phyloP scores from a whole-genome alignment of 2,888 invertebrate species.

The Pocota personata region DNA sequence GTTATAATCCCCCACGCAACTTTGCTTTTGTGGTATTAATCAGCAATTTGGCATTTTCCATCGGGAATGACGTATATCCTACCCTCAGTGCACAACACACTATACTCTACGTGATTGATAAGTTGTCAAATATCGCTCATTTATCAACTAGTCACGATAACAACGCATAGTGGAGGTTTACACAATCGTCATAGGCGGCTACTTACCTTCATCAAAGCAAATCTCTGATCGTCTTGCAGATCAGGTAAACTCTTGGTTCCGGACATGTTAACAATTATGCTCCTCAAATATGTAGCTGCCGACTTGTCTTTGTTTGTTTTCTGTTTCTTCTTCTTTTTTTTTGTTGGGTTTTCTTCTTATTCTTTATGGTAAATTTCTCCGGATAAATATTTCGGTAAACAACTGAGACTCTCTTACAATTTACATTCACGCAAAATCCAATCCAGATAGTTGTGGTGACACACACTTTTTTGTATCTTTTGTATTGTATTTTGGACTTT shows the following conservation, averaged over 20 bases:
- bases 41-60: not conserved
- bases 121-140: not conserved
- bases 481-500: not conserved
- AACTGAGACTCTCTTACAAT: constrained; percentile 18
- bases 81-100: not conserved
- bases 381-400: constrained; percentile 14
- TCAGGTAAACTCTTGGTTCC: constrained; percentile 55
- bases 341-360: constrained; percentile 10
- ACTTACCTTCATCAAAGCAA: constrained; percentile 90
- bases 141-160: constrained; percentile 25
- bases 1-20: constrained; percentile 18
- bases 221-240: constrained; percentile 87
- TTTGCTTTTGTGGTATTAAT: not conserved
- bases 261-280: constrained; percentile 37
- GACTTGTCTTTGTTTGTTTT: not conserved
- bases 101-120: not conserved
- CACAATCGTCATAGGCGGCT: not conserved
- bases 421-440: constrained; percentile 18
- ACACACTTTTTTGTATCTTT: constrained; percentile 6
- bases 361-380: constrained; percentile 33
- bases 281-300: not conserved
- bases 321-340: no score
- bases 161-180: not conserved
- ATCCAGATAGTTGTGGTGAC: not conserved
- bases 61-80: not conserved